Percentiles rank a stretch among this genome's conserved stretches.
Conservation (phyloP, 2,797 vertebrate genomes). For the Glossophaga mutica region DNA sequence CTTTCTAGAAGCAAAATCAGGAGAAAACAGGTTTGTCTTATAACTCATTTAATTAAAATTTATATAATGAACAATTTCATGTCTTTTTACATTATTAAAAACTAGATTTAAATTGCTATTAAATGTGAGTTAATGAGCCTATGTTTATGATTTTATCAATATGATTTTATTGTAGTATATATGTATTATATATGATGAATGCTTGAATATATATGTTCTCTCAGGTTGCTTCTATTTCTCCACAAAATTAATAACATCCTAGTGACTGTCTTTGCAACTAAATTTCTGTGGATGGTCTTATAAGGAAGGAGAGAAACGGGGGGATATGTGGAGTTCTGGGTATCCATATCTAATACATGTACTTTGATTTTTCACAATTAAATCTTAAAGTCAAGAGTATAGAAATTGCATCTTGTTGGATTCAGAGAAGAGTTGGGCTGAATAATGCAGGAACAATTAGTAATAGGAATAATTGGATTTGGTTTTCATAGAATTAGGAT, state of each 20-base stretch:
- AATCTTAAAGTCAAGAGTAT: neutral
- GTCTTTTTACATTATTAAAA: neutral
- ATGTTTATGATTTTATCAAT: slow-evolving; percentile 17
- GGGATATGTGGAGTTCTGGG: too few relatives aligned
- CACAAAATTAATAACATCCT: neutral
- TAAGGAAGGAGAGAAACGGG: neutral
- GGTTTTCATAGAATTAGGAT: neutral
- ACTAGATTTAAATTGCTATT: neutral
- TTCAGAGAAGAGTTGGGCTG: neutral
- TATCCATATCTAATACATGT: neutral
- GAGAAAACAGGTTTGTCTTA: neutral
- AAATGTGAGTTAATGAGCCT: neutral
- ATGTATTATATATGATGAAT: neutral
- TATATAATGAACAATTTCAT: neutral
- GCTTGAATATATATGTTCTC: neutral
- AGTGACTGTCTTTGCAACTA: neutral
- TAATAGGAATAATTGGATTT: neutral
- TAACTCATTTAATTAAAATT: neutral
- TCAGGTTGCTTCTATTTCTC: neutral
- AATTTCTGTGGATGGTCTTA: neutral
- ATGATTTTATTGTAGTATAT: neutral
- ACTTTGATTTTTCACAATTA: neutral
- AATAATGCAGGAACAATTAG: neutral
- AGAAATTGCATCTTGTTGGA: neutral
- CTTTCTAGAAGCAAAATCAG: neutral